Evolutionary conservation across 2,113 vertebrate species (phyloP).

Genomic region (Ornithorhynchus anatinus): DNA sequence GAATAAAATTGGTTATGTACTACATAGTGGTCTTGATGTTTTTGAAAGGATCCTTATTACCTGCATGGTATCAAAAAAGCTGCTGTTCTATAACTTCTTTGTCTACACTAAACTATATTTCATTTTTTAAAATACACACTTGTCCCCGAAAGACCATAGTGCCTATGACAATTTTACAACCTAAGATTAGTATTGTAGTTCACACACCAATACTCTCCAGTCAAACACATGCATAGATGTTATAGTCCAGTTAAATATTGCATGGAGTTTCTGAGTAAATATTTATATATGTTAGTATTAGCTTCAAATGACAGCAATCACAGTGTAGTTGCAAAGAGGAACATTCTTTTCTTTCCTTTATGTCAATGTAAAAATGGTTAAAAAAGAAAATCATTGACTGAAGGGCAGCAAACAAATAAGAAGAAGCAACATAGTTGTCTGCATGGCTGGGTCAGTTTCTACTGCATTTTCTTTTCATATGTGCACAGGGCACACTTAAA

Average conservation of each 20-base stretch:
- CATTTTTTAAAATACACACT: slow-evolving; percentile 18
- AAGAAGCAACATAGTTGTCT: too few relatives aligned
- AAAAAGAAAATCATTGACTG: too few relatives aligned
- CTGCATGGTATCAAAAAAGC: slow-evolving; percentile 44
- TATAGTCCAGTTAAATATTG: not conserved
- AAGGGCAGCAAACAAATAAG: too few relatives aligned
- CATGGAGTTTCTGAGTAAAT: not conserved
- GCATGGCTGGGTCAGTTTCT: too few relatives aligned
- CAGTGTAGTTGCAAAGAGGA: not conserved
- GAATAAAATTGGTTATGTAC: slow-evolving; percentile 52
- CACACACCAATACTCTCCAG: slow-evolving; percentile 2
- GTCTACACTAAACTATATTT: slow-evolving; percentile 30
- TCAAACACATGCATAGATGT: not conserved
- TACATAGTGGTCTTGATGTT: slow-evolving; percentile 44
- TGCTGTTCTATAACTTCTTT: slow-evolving; percentile 23
- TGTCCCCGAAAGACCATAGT: slow-evolving; percentile 9
- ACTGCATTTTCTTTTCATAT: too few relatives aligned
- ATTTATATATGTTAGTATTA: not conserved
- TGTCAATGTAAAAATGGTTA: too few relatives aligned
- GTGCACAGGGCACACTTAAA: too few relatives aligned
- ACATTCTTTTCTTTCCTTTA: too few relatives aligned
- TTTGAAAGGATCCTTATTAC: slow-evolving; percentile 50
- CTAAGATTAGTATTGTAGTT: slow-evolving; percentile 1
- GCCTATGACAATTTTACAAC: slow-evolving; percentile 2
- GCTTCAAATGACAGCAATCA: not conserved